These are phyloP conservation scores for Nothobranchius furzeri DNA, from an alignment of 2,113 vertebrate species.

Conservation along the genomic window DNA sequence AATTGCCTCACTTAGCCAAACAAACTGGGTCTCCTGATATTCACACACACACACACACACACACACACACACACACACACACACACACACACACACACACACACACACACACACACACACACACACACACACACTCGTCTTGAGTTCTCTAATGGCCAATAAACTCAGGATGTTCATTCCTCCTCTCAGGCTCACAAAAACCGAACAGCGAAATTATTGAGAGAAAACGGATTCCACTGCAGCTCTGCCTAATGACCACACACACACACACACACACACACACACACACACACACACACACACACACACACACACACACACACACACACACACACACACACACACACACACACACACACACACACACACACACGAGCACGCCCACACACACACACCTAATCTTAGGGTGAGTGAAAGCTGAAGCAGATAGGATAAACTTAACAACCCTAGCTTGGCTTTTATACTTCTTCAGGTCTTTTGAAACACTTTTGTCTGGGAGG, in stretches of 20 bases:
- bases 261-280: slow-evolving; percentile 20
- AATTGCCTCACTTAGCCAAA: slow-evolving; percentile 76
- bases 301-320: too few relatives aligned
- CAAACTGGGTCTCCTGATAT: slow-evolving; percentile 66
- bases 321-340: too few relatives aligned
- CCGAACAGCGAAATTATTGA: slow-evolving; percentile 65
- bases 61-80: slow-evolving; percentile 16
- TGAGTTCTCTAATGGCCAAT: slow-evolving; percentile 76
- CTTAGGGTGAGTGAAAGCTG: slow-evolving; percentile 59
- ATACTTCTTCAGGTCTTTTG: slow-evolving; percentile 66
- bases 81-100: slow-evolving; percentile 22
- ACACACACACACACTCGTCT: slow-evolving; percentile 13
- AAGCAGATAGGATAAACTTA: slow-evolving; percentile 67
- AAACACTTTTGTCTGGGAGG: slow-evolving; percentile 57
- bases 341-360: slow-evolving; percentile 23
- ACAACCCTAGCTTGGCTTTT: slow-evolving; percentile 73
- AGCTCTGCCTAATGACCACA: slow-evolving; percentile 62
- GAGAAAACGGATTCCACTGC: slow-evolving; percentile 69
- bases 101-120: slow-evolving; percentile 22
- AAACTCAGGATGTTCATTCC: slow-evolving; percentile 77
- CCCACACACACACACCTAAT: slow-evolving; percentile 17
- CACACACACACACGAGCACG: slow-evolving; percentile 25
- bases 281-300: too few relatives aligned
- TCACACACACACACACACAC: slow-evolving; percentile 18
- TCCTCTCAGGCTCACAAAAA: slow-evolving; percentile 71